These are phyloP conservation scores for Echinometra lucunter DNA, from an alignment of 53 echinoderm and acorn worm genomes.

Conservation along the genomic window DNA sequence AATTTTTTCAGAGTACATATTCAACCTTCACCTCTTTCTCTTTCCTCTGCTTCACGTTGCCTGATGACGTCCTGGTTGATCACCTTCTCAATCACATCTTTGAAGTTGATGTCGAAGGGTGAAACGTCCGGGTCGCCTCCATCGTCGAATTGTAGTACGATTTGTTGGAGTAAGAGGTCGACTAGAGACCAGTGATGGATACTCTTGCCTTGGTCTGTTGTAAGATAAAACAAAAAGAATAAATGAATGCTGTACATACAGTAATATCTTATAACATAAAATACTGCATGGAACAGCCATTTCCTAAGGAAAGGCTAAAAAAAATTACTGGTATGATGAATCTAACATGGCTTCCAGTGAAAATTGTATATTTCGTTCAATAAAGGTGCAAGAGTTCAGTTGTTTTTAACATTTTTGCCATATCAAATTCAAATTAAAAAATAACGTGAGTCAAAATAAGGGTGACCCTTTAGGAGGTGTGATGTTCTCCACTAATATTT, in stretches of 20 bases:
- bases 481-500: no score
- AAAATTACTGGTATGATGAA: no score
- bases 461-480: no score
- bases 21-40: conserved; percentile 84
- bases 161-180: conserved; percentile 93
- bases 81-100: conserved; percentile 98
- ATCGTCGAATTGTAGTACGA: conserved; percentile 95
- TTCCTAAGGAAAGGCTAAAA: no score
- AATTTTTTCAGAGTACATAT: not conserved
- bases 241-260: not conserved
- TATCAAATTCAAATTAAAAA: no score
- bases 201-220: conserved; percentile 88
- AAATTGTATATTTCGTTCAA: no score
- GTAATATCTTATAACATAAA: no score
- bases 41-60: conserved; percentile 91
- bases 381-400: no score
- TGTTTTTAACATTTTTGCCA: no score
- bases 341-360: no score
- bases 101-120: conserved; percentile 99
- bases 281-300: no score
- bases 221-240: not conserved
- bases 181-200: conserved; percentile 95
- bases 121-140: conserved; percentile 92
- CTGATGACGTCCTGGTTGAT: conserved; percentile 94
- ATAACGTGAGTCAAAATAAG: no score